phyloP scores from a whole-genome alignment of 2,888 invertebrate genomes.

The Rhorus exstirpatorius region DNA sequence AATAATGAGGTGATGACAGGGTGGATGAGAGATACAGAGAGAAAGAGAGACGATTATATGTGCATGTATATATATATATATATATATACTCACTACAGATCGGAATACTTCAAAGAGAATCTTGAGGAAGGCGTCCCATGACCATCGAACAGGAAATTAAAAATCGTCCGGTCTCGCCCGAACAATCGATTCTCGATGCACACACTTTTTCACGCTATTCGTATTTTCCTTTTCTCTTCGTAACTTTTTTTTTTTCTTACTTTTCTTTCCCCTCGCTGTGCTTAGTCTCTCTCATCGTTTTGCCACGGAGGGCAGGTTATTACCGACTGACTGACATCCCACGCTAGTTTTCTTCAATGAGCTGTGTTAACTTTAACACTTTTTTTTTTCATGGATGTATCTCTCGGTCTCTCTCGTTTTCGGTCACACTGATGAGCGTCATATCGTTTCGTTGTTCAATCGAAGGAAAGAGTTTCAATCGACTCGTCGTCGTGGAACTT shows the following conservation, averaged over 20 bases:
- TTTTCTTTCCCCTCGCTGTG: not conserved
- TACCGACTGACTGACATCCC: constrained; percentile 17
- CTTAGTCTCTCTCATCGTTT: constrained; percentile 26
- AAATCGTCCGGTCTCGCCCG: constrained; percentile 71
- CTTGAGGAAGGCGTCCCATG: constrained; percentile 53
- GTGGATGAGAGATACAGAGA: constrained; percentile 10
- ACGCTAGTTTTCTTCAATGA: constrained; percentile 44
- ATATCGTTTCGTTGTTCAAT: constrained; percentile 12
- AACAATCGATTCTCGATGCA: constrained; percentile 71
- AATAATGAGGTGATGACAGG: constrained; percentile 64
- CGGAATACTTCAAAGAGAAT: constrained; percentile 67
- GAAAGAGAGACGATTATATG: constrained; percentile 41
- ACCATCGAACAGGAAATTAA: constrained; percentile 80
- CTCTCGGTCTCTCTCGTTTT: constrained; percentile 1
- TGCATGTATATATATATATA: constrained; percentile 6
- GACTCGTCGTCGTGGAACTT: constrained; percentile 49
- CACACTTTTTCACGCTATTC: constrained; percentile 63
- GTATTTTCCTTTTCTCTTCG: constrained; percentile 44
- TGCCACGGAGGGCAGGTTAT: not conserved
- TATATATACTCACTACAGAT: not conserved
- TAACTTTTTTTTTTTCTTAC: constrained; percentile 56
- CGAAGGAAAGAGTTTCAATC: constrained; percentile 24
- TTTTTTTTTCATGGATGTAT: not conserved
- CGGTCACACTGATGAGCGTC: constrained; percentile 28
- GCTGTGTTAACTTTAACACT: not conserved